Percentiles rank a stretch among this genome's conserved stretches.
phyloP scores from a whole-genome alignment of 1,140 invertebrate species.

The Augochlora pura region DNA sequence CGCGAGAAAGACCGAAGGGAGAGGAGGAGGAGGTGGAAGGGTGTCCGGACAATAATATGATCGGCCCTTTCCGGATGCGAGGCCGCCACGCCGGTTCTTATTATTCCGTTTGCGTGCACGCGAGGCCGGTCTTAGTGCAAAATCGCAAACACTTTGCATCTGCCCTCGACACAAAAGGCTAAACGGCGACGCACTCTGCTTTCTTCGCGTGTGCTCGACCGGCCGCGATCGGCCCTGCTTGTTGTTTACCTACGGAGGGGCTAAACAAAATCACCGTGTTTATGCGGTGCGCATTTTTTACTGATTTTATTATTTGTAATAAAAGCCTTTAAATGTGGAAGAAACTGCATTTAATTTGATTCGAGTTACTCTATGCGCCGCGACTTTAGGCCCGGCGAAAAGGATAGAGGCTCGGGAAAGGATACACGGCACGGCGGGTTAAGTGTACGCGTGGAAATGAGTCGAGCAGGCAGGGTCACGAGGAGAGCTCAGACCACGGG shows the following conservation, averaged over 20 bases:
- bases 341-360: too few relatives aligned
- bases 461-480: too few relatives aligned
- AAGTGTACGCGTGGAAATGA: too few relatives aligned
- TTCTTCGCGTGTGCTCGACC: background rate
- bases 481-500: too few relatives aligned
- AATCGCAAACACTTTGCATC: conserved; percentile 18
- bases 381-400: too few relatives aligned
- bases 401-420: background rate
- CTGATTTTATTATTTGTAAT: too few relatives aligned
- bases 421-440: background rate
- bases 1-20: conserved; percentile 8
- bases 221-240: too few relatives aligned
- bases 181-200: background rate
- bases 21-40: background rate
- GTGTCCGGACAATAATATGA: conserved; percentile 30
- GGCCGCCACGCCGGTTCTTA: background rate
- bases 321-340: too few relatives aligned
- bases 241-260: too few relatives aligned
- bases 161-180: conserved; percentile 13
- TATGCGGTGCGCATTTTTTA: too few relatives aligned
- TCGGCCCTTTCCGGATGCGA: conserved; percentile 16
- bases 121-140: conserved; percentile 6
- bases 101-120: conserved; percentile 31
- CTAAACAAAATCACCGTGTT: too few relatives aligned
- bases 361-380: too few relatives aligned